Conservation (phyloP, 2,888 invertebrate genomes). For the Scaeva pyrastri region DNA sequence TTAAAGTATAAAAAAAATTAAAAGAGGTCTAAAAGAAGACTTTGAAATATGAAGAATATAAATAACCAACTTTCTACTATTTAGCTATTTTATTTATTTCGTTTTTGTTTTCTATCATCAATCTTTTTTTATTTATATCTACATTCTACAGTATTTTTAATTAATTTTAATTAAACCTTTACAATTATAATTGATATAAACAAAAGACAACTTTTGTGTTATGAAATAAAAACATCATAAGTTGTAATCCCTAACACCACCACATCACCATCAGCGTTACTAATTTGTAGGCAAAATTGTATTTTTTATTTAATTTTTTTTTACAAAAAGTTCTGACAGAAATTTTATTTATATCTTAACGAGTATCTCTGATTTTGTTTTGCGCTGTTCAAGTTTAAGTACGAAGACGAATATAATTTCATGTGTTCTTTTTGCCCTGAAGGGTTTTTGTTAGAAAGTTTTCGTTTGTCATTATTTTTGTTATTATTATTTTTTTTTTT, state of each 20-base stretch:
- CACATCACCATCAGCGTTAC: neutral
- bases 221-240: neutral
- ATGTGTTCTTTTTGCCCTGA: constrained; percentile 12
- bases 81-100: neutral
- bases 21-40: neutral
- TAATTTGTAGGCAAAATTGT: neutral
- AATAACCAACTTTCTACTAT: neutral
- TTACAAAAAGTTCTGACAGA: neutral
- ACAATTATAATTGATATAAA: neutral
- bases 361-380: neutral
- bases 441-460: neutral
- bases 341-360: neutral
- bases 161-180: neutral
- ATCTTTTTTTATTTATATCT: neutral
- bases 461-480: neutral
- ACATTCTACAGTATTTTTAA: neutral
- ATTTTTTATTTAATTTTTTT: neutral
- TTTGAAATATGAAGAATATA: neutral
- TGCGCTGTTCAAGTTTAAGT: neutral
- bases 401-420: neutral
- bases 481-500: neutral
- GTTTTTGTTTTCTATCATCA: neutral
- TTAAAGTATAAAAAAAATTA: neutral
- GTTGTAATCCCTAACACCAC: neutral
- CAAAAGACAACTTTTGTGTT: neutral